Evolutionary conservation across 2,888 invertebrate species (phyloP), one percentile per base, ranked within the genome.

Genomic region (Andrena hattorfiana): DNA sequence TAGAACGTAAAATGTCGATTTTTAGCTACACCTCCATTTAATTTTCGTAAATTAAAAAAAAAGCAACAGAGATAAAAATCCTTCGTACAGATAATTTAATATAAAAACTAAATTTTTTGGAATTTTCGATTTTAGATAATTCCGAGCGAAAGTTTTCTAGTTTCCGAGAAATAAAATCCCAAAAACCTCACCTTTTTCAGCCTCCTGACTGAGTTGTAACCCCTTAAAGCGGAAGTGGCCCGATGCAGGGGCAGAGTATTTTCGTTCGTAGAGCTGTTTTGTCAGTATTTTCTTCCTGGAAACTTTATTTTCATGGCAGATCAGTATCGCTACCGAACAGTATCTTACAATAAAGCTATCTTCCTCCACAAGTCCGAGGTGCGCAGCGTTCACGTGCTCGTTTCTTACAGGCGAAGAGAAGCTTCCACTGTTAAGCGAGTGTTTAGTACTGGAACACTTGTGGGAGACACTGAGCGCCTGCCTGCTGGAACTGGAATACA

Each of bases 401-500:
- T 54, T 63, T 63, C 63, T 82, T 76, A 54, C 81, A 83, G 92
- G 91, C 1, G 91, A 92, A 28, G 91, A 91, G 26, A 92, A 93
- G 63, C 92, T 96, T 82, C 95, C 95, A 8, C 94, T 96, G 26
- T 94, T 97, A 13, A 97, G 97, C 93, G 96, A 96, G 86, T 96
- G 97, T 88, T 94, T 98, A 59, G 95, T 95, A 81, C 94, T 98
- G 68, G 96, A 97, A 87, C 95, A 95, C 75, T 94, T 98, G 32
- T 98, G 98, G 98, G 95, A 96, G 72, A 96, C 97, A 2, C 94
- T 98, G 68, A 97, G 97, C 90, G 95, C 96, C 80, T 98, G 98
- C 93, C 95, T 98, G 85, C 94, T 96, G 30, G 97, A 97, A 91
- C 94, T 98, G 78, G 97, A 97, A 87, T 96, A 97, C 91, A 97